These are phyloP conservation scores for Morpho helenor DNA, from an alignment of 2,888 invertebrate genomes.

Conservation along the genomic window DNA sequence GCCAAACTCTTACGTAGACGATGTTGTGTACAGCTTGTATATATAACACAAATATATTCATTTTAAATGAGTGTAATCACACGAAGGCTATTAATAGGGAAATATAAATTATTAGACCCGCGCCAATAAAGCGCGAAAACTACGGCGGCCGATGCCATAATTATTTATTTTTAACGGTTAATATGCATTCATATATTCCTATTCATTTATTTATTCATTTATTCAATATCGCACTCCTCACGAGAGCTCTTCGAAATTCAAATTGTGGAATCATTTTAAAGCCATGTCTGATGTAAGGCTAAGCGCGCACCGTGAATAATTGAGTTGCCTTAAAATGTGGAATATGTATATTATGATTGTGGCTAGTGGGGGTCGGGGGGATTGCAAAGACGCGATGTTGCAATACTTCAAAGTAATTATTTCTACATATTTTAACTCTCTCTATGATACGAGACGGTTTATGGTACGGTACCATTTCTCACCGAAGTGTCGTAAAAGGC, in stretches of 20 bases:
- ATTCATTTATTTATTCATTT: slow-evolving; percentile 20
- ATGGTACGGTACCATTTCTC: no score
- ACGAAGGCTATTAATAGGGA: slow-evolving; percentile 16
- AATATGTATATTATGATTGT: no score
- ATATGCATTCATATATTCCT: slow-evolving; percentile 23
- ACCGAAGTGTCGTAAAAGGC: no score
- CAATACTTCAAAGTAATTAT: no score
- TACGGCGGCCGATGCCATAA: slow-evolving; percentile 23
- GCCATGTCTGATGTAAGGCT: slow-evolving; percentile 18
- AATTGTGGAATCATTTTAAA: slow-evolving; percentile 27
- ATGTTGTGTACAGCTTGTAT: no score
- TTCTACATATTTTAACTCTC: no score
- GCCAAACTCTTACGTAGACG: no score
- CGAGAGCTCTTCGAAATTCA: slow-evolving; percentile 24
- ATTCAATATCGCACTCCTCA: slow-evolving; percentile 24
- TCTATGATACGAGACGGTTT: no score
- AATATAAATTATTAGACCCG: slow-evolving; percentile 22
- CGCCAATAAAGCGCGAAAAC: slow-evolving; percentile 24
- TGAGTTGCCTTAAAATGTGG: background rate
- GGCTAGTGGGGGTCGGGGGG: no score
- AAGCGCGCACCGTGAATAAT: slow-evolving; percentile 3
- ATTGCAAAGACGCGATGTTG: no score
- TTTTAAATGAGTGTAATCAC: slow-evolving; percentile 15
- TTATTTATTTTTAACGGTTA: slow-evolving; percentile 26
- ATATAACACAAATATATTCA: background rate